Conservation (phyloP, 2,888 invertebrate species). For the Amblyjoppa proteus region DNA sequence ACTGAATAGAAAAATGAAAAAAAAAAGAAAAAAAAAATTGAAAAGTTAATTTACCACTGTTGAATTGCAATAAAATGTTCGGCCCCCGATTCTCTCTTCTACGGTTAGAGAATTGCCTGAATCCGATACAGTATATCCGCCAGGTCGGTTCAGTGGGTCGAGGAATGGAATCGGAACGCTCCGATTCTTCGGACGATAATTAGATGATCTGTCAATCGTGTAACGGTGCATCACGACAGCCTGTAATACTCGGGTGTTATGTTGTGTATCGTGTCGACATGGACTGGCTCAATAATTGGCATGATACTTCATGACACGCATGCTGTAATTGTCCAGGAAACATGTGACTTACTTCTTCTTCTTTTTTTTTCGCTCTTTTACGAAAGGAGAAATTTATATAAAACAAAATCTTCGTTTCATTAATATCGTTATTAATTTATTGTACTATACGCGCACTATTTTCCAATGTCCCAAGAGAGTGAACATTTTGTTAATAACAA, state of each 20-base stretch:
- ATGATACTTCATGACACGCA: slow-evolving; percentile 57
- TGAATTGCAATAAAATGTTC: neutral
- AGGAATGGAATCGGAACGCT: slow-evolving; percentile 54
- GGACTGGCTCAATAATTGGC: slow-evolving; percentile 53
- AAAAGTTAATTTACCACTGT: neutral
- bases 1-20: slow-evolving; percentile 55
- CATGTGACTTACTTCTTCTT: slow-evolving; percentile 1
- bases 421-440: neutral
- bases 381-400: neutral
- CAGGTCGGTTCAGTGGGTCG: slow-evolving; percentile 60
- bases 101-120: neutral
- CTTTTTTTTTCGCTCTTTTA: neutral
- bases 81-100: neutral
- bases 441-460: too few relatives aligned
- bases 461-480: too few relatives aligned
- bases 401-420: neutral
- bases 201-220: slow-evolving; percentile 60
- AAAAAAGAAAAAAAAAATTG: slow-evolving; percentile 1
- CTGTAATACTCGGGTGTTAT: neutral
- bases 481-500: too few relatives aligned
- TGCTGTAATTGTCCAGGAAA: slow-evolving; percentile 23
- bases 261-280: slow-evolving; percentile 25
- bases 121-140: slow-evolving; percentile 1
- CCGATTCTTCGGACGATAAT: slow-evolving; percentile 45
- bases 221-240: slow-evolving; percentile 33